Evolutionary conservation across 2,888 invertebrate genomes (phyloP), one percentile per base, ranked within the genome.

Genomic region (Folsomia candida): DNA sequence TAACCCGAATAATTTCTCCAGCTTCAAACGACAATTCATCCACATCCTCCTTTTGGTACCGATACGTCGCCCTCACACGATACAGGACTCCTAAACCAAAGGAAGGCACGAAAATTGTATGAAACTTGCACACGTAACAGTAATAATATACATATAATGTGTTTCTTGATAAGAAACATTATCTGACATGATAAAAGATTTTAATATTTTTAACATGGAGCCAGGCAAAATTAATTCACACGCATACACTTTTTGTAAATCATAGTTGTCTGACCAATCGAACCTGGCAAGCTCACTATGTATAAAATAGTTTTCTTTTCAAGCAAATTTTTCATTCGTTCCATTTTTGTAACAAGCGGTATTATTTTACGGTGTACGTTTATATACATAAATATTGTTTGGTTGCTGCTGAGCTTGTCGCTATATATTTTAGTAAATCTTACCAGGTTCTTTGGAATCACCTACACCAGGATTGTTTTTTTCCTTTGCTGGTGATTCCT

Each of bases 21-120:
- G 94, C 92, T 82, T 97, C 97, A 85, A 98, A 97, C 74, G 91
- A 91, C 77, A 98, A 86, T 85, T 98, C 98, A 85, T 98, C 98
- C 68, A 89, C 89, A 85, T 98, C 98, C 85, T 97, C 97, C 81
- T 94, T 91, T 81, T 89, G 90, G 86, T 98, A 98, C 82, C 93
- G 92, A 85, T 98, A 97, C 29, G 97, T 97, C 63, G 97, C 93
- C 84, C 93, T 91, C 82, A 98, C 98, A 86, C 92, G 90, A 87
- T 95, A 95, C 83, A 95, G 87, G 80, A 94, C 90, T 82, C 94
- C 94, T 67, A 92, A n/a, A n/a, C n/a, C n/a, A n/a, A n/a, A n/a
- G n/a, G n/a, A n/a, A n/a, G n/a, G n/a, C n/a, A n/a, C 28, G 70
- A 73, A 69, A 71, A 73, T 67, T 62, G 51, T 60, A n/a, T n/a